Percentiles rank a stretch among this genome's conserved stretches.
Evolutionary conservation across 2,888 invertebrate species (phyloP).

Genomic region (Morinoia aosen): DNA sequence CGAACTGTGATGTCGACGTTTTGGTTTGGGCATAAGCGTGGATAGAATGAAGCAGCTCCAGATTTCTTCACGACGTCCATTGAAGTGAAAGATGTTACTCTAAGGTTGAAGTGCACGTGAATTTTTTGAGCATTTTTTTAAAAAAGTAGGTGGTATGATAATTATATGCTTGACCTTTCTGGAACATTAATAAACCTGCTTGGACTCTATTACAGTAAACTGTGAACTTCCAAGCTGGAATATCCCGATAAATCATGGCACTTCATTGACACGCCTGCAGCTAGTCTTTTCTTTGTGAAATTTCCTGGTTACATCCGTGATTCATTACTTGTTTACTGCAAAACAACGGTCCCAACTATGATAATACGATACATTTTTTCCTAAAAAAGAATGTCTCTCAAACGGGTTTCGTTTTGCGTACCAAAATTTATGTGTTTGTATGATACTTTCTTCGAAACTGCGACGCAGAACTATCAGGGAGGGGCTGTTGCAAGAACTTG

Average conservation of each 20-base stretch:
- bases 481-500: background rate
- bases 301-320: background rate
- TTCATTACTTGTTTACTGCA: background rate
- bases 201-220: background rate
- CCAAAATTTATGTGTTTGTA: background rate
- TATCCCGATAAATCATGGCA: background rate
- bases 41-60: no score
- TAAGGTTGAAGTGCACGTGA: no score
- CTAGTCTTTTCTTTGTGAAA: background rate
- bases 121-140: background rate
- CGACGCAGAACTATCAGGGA: background rate
- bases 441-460: background rate
- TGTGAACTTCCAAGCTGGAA: background rate
- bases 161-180: background rate
- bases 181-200: background rate
- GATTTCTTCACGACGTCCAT: no score
- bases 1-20: no score
- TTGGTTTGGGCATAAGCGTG: no score
- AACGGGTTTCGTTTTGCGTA: background rate
- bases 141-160: background rate
- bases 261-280: background rate
- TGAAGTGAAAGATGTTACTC: background rate
- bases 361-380: background rate
- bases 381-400: background rate
- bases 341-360: background rate